Conservation (phyloP, 1,140 invertebrate species). For the Papilio helenus region DNA sequence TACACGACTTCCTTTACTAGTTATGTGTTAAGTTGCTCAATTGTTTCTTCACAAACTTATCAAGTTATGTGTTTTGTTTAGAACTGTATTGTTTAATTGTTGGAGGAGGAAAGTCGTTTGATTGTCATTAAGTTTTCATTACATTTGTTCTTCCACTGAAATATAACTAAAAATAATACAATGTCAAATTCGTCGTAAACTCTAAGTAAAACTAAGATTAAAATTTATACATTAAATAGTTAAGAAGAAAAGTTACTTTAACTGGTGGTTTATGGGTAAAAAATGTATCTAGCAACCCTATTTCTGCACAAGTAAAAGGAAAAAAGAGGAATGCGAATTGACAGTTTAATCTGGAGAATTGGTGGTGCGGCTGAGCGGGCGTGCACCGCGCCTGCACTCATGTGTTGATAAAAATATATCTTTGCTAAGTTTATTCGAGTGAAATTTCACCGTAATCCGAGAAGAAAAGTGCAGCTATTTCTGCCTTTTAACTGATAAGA, state of each 20-base stretch:
- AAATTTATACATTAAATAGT: too few relatives aligned
- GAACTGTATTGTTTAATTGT: slow-evolving; percentile 6
- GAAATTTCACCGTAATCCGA: slow-evolving; percentile 53
- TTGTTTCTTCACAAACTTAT: neutral
- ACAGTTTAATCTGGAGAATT: slow-evolving; percentile 73
- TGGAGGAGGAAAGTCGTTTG: neutral
- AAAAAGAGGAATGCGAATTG: slow-evolving; percentile 64
- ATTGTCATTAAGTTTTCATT: neutral
- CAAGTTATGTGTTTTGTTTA: slow-evolving; percentile 21
- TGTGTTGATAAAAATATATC: slow-evolving; percentile 53
- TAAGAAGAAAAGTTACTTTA: too few relatives aligned
- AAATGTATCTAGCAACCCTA: slow-evolving; percentile 38
- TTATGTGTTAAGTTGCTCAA: neutral
- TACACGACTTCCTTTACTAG: slow-evolving; percentile 15
- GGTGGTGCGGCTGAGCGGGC: slow-evolving; percentile 54
- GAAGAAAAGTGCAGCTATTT: slow-evolving; percentile 51
- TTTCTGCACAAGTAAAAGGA: slow-evolving; percentile 41
- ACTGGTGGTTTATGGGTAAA: neutral
- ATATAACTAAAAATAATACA: too few relatives aligned
- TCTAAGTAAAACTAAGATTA: too few relatives aligned
- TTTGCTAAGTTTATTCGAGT: slow-evolving; percentile 53
- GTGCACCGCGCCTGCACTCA: slow-evolving; percentile 38
- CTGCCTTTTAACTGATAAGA: too few relatives aligned
- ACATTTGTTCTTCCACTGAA: neutral
- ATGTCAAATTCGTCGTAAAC: too few relatives aligned